Percentiles rank a stretch among this genome's conserved stretches.
Evolutionary conservation across 2,797 vertebrate species (phyloP).

Genomic region (Decapterus maruadsi): DNA sequence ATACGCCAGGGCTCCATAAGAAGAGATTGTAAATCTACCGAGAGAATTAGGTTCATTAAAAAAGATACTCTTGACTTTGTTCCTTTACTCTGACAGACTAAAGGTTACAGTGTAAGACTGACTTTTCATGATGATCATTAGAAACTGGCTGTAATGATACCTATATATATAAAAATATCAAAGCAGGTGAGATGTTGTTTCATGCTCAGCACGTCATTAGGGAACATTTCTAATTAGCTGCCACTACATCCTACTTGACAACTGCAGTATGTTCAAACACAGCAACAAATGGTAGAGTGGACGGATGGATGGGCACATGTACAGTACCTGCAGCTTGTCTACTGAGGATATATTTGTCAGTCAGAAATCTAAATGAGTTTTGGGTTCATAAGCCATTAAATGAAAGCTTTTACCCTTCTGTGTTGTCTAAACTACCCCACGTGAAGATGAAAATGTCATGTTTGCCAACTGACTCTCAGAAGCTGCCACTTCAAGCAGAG

Average conservation of each 20-base stretch:
- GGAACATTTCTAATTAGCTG: slow-evolving; percentile 24
- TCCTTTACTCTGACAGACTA: slow-evolving; percentile 10
- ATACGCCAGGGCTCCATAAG: background rate
- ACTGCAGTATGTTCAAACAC: slow-evolving; percentile 31
- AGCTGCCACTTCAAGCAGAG: slow-evolving; percentile 34
- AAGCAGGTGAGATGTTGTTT: slow-evolving; percentile 19
- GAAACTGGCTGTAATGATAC: slow-evolving; percentile 14
- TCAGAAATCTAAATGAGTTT: slow-evolving; percentile 47
- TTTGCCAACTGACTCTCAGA: slow-evolving; percentile 52
- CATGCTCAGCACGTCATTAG: slow-evolving; percentile 15
- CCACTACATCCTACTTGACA: slow-evolving; percentile 36
- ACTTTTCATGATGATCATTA: slow-evolving; percentile 5
- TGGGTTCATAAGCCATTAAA: slow-evolving; percentile 37
- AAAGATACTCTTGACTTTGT: slow-evolving; percentile 2
- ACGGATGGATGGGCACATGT: slow-evolving; percentile 12
- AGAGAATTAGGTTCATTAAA: background rate
- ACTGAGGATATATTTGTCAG: slow-evolving; percentile 23
- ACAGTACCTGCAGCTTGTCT: slow-evolving; percentile 3
- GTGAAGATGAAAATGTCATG: slow-evolving; percentile 39
- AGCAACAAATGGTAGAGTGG: slow-evolving; percentile 27
- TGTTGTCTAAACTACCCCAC: slow-evolving; percentile 22
- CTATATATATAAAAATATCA: background rate
- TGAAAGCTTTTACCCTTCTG: slow-evolving; percentile 15
- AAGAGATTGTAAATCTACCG: background rate
- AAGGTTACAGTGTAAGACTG: slow-evolving; percentile 4